These are phyloP conservation scores for Melanotaenia parkinsoni DNA, from an alignment of 2,797 vertebrate species.

Conservation along the genomic window DNA sequence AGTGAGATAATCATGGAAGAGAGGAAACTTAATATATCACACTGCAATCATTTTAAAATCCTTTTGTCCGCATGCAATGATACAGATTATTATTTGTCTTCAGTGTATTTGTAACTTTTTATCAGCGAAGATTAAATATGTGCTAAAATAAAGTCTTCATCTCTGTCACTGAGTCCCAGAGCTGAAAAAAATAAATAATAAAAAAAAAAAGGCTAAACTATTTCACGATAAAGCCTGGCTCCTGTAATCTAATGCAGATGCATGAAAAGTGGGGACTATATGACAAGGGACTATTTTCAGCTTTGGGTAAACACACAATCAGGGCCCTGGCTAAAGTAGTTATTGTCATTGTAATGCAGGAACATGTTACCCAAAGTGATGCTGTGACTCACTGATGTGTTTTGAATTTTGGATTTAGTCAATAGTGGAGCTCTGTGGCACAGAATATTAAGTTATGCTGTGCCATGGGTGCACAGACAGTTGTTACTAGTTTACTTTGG, in stretches of 20 bases:
- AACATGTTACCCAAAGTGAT: neutral
- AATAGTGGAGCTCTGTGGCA: neutral
- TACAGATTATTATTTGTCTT: neutral
- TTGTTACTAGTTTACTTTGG: neutral
- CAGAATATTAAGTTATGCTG: constrained; percentile 1
- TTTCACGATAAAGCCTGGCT: neutral
- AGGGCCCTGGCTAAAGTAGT: neutral
- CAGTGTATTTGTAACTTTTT: neutral
- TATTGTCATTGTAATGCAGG: neutral
- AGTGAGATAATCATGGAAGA: neutral
- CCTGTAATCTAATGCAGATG: neutral
- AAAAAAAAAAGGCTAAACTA: neutral
- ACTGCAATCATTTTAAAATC: neutral
- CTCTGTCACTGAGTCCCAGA: neutral
- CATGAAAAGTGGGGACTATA: neutral
- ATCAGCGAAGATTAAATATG: neutral
- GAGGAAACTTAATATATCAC: neutral
- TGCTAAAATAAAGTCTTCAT: neutral
- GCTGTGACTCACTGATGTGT: constrained; percentile 3
- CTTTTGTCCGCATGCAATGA: neutral
- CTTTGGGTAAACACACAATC: neutral
- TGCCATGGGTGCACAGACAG: neutral
- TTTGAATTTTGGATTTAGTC: constrained; percentile 3
- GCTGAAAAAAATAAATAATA: neutral
- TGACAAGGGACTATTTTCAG: constrained; percentile 14